Percentiles rank a stretch among this genome's conserved stretches.
phyloP scores from a whole-genome alignment of 1,140 invertebrate species.

The Stegodyphus mimosarum region DNA sequence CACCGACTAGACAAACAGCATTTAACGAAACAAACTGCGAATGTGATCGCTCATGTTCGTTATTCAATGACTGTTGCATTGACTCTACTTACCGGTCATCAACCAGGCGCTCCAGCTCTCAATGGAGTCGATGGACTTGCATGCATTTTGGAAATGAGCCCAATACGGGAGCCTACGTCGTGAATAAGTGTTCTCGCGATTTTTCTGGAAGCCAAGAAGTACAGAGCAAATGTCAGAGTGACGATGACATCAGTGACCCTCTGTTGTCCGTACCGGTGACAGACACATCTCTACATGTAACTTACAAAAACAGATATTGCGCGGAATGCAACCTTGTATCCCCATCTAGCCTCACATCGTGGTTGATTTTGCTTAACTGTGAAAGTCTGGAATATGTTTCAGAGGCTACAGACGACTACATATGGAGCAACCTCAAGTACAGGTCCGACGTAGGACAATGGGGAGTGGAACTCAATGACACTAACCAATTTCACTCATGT shows the following conservation, averaged over 20 bases:
- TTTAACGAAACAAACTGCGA: not conserved
- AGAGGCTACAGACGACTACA: too few species aligned
- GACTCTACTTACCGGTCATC: not conserved
- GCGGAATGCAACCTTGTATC: slow-evolving; percentile 70
- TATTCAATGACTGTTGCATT: slow-evolving; percentile 6
- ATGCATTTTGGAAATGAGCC: not conserved
- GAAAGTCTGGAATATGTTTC: not conserved
- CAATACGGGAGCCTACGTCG: slow-evolving; percentile 6
- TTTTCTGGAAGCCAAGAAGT: not conserved
- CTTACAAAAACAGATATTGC: slow-evolving; percentile 73
- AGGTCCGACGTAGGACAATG: too few species aligned
- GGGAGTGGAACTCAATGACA: not conserved
- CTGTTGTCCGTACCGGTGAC: slow-evolving; percentile 69
- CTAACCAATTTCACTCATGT: slow-evolving; percentile 2
- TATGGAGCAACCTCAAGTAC: too few species aligned
- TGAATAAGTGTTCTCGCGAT: not conserved
- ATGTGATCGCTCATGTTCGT: not conserved
- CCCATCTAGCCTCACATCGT: not conserved
- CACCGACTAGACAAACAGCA: not conserved
- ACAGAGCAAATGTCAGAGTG: not conserved
- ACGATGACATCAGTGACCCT: slow-evolving; percentile 65
- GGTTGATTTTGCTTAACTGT: not conserved
- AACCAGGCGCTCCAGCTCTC: too few species aligned
- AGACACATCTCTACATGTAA: slow-evolving; percentile 66
- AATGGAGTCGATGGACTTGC: not conserved